Conservation (phyloP, 1,140 invertebrate species). For the Anthonomus grandis region DNA sequence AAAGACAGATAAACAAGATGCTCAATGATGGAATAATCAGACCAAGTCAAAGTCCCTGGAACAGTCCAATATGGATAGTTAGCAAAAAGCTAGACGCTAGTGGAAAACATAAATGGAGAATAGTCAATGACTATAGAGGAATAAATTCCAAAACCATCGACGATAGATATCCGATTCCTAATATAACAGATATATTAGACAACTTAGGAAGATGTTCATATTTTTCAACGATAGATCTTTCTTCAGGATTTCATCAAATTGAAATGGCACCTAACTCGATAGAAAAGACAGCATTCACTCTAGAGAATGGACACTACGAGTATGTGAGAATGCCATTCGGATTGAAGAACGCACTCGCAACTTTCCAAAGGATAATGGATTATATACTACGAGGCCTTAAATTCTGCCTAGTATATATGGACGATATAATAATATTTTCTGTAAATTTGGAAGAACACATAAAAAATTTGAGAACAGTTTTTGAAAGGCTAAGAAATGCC, state of each 20-base stretch:
- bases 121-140: constrained; percentile 43
- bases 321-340: constrained; percentile 48
- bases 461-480: constrained; percentile 35
- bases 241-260: constrained; percentile 50
- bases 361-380: no score
- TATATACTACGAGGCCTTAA: no score
- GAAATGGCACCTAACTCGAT: constrained; percentile 40
- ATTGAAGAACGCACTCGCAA: constrained; percentile 44
- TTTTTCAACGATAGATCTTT: constrained; percentile 50
- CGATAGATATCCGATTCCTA: constrained; percentile 11
- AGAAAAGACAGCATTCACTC: constrained; percentile 52
- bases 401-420: no score
- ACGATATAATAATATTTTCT: constrained; percentile 42
- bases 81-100: constrained; percentile 18
- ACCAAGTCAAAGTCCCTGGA: constrained; percentile 33
- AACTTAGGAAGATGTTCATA: constrained; percentile 44
- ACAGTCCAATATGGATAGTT: constrained; percentile 17
- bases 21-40: constrained; percentile 25
- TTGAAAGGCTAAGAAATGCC: constrained; percentile 28
- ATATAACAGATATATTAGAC: constrained; percentile 47
- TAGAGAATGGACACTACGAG: constrained; percentile 40
- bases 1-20: constrained; percentile 31
- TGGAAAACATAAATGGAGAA: constrained; percentile 16
- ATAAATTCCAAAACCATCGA: constrained; percentile 2
- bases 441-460: constrained; percentile 42